phyloP scores from a whole-genome alignment of 2,113 vertebrate species.

The Ageneiosus marmoratus region DNA sequence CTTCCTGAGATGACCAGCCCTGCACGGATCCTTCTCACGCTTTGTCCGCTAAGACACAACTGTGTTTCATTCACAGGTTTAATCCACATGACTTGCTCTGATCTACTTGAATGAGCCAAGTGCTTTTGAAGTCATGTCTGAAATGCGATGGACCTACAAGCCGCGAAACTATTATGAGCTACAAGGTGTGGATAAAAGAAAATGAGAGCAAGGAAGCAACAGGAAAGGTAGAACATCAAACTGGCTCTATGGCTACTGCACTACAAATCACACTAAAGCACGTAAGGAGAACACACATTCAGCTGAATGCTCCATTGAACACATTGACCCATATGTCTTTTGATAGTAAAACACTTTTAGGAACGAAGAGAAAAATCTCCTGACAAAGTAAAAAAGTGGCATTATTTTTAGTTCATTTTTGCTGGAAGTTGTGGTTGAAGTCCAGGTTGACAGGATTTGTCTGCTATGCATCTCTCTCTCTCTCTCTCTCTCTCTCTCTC shows the following conservation, averaged over 20 bases:
- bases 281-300: not conserved
- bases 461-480: not conserved
- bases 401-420: not conserved
- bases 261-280: conserved; percentile 1
- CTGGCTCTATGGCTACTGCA: not conserved
- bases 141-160: not conserved
- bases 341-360: not conserved
- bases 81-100: not conserved
- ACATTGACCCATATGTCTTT: conserved; percentile 1
- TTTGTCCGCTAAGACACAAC: not conserved
- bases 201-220: not conserved
- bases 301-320: not conserved
- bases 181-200: not conserved
- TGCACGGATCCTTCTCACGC: not conserved
- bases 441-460: not conserved
- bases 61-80: not conserved
- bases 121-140: not conserved
- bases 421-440: not conserved
- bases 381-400: not conserved
- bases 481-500: no score
- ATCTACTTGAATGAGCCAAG: not conserved
- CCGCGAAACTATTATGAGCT: not conserved
- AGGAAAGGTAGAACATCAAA: not conserved
- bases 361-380: not conserved
- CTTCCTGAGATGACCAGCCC: not conserved